phyloP scores from a whole-genome alignment of 2,888 invertebrate genomes.

The Lordiphosa andalusiaca region DNA sequence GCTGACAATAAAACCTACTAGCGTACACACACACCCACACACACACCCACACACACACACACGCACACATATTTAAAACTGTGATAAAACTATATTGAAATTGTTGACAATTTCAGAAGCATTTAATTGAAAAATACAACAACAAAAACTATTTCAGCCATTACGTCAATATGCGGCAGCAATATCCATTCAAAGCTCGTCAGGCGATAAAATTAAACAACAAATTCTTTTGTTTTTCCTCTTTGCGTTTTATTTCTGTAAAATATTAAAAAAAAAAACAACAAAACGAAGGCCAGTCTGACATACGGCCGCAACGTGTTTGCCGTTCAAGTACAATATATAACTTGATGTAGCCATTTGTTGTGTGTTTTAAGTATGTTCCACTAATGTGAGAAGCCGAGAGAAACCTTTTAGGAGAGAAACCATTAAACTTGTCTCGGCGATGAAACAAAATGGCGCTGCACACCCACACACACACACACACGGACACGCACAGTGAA shows the following conservation, averaged over 20 bases:
- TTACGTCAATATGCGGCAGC: slow-evolving; percentile 32
- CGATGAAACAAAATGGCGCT: slow-evolving; percentile 43
- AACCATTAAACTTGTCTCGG: slow-evolving; percentile 59
- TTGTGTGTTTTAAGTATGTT: slow-evolving; percentile 26
- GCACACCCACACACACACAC: slow-evolving; percentile 17
- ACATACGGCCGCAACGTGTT: slow-evolving; percentile 55
- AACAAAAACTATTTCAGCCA: slow-evolving; percentile 10
- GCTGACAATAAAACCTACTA: slow-evolving; percentile 20
- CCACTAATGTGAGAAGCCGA: slow-evolving; percentile 46
- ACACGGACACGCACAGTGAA: slow-evolving; percentile 5
- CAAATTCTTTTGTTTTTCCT: background rate
- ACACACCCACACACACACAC: background rate
- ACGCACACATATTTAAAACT: background rate
- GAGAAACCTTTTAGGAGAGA: slow-evolving; percentile 43
- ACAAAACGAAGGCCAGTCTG: too few relatives aligned
- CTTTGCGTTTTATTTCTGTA: slow-evolving; percentile 33
- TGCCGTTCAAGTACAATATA: slow-evolving; percentile 18
- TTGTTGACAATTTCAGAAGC: slow-evolving; percentile 30
- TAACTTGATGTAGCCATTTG: slow-evolving; percentile 45
- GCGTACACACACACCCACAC: background rate
- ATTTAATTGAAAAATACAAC: slow-evolving; percentile 14
- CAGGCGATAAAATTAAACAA: slow-evolving; percentile 7
- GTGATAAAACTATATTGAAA: slow-evolving; percentile 18
- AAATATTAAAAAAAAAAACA: slow-evolving; percentile 44
- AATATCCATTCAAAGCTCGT: slow-evolving; percentile 35